Evolutionary conservation across 2,888 invertebrate species (phyloP).

Genomic region (Drosophila lutescens): DNA sequence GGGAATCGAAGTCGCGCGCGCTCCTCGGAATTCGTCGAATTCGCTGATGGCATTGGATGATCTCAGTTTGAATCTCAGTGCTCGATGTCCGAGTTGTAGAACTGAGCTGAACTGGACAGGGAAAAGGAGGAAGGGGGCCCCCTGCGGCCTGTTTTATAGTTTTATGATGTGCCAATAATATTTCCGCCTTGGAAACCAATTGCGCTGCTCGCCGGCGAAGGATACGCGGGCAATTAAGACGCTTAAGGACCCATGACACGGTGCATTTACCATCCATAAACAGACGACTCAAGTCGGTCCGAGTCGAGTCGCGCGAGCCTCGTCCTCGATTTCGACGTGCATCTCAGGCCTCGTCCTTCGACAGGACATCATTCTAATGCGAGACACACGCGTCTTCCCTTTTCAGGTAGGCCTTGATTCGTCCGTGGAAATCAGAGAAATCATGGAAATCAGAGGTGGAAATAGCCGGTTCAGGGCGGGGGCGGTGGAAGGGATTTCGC

Average conservation of each 20-base stretch:
- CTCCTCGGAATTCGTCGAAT: conserved; percentile 74
- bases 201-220: conserved; percentile 66
- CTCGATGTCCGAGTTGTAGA: conserved; percentile 12
- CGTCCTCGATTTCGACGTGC: conserved; percentile 19
- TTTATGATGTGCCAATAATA: conserved; percentile 83
- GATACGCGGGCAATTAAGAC: conserved; percentile 81
- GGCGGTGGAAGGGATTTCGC: conserved; percentile 41
- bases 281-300: conserved; percentile 48
- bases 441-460: conserved; percentile 30
- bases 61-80: conserved; percentile 27
- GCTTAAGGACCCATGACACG: conserved; percentile 82
- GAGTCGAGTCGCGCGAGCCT: conserved; percentile 70
- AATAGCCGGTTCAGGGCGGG: conserved; percentile 21
- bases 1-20: conserved; percentile 72
- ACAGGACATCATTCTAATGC: conserved; percentile 77
- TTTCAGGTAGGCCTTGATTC: conserved; percentile 69
- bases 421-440: conserved; percentile 39
- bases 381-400: conserved; percentile 71
- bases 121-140: conserved; percentile 46
- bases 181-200: conserved; percentile 80
- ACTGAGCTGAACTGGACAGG: conserved; percentile 4
- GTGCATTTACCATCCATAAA: conserved; percentile 77
- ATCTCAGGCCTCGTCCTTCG: conserved; percentile 26
- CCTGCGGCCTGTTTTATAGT: conserved; percentile 82
- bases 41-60: conserved; percentile 60